phyloP scores from a whole-genome alignment of 2,888 invertebrate genomes.

The Leucoma salicis region DNA sequence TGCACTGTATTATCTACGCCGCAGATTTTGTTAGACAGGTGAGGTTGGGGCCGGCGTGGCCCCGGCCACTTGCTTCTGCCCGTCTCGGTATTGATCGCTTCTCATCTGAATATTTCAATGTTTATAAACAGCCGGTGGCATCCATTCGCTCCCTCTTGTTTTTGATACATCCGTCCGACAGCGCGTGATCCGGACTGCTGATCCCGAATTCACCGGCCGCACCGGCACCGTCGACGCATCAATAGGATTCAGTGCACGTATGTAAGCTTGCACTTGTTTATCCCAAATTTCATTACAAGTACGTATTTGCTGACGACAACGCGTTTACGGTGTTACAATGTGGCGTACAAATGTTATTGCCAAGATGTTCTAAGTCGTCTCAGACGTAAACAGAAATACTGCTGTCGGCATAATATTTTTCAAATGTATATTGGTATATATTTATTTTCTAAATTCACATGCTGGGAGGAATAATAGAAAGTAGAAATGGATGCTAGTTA shows the following conservation, averaged over 20 bases:
- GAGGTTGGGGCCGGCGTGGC: slow-evolving; percentile 60
- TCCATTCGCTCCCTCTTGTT: slow-evolving; percentile 64
- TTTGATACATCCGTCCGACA: slow-evolving; percentile 56
- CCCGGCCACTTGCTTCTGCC: slow-evolving; percentile 51
- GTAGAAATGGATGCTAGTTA: slow-evolving; percentile 12
- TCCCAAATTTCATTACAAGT: slow-evolving; percentile 34
- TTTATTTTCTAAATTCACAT: slow-evolving; percentile 8
- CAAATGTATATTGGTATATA: too few species aligned
- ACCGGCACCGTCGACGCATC: slow-evolving; percentile 43
- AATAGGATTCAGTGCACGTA: slow-evolving; percentile 58
- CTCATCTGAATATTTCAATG: slow-evolving; percentile 64
- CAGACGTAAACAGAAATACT: slow-evolving; percentile 39
- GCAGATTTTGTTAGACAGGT: slow-evolving; percentile 56
- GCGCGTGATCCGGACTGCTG: slow-evolving; percentile 47
- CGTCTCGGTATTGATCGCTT: slow-evolving; percentile 65
- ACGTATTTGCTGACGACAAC: slow-evolving; percentile 38
- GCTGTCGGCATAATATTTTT: slow-evolving; percentile 1
- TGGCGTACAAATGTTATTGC: slow-evolving; percentile 42
- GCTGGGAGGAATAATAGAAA: slow-evolving; percentile 4
- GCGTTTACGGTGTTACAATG: slow-evolving; percentile 39
- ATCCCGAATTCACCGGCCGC: slow-evolving; percentile 53
- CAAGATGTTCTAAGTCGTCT: slow-evolving; percentile 31
- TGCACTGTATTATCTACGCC: slow-evolving; percentile 46
- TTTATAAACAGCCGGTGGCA: slow-evolving; percentile 79
- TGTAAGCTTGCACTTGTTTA: slow-evolving; percentile 58